Percentiles rank a stretch among this genome's conserved stretches.
phyloP scores from a whole-genome alignment of 1,140 invertebrate species.

The Anoplolepis gracilipes region DNA sequence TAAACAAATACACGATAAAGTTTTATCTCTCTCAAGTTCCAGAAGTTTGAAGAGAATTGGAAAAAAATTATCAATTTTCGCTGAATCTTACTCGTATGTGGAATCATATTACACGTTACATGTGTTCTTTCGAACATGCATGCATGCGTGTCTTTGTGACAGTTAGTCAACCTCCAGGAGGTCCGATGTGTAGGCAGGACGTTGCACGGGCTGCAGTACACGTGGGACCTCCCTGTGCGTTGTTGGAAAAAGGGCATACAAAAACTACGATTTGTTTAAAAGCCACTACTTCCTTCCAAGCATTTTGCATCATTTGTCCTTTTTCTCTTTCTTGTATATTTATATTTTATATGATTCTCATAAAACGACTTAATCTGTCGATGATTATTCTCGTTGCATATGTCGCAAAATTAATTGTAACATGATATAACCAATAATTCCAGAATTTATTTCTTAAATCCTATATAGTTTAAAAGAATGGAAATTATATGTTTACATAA shows the following conservation, averaged over 20 bases:
- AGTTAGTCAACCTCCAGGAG: constrained; percentile 76
- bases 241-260: constrained; percentile 37
- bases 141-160: constrained; percentile 38
- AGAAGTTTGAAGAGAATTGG: neutral
- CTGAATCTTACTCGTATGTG: neutral
- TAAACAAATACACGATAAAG: neutral
- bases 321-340: neutral
- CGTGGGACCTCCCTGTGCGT: constrained; percentile 67
- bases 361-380: neutral
- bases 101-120: constrained; percentile 50
- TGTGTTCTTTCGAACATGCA: constrained; percentile 16
- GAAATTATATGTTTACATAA: neutral
- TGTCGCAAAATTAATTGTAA: neutral
- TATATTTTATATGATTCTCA: neutral
- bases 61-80: neutral
- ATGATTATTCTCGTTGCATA: constrained; percentile 5
- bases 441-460: neutral
- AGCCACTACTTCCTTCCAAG: constrained; percentile 27
- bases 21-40: neutral
- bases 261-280: constrained; percentile 57
- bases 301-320: neutral
- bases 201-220: constrained; percentile 65
- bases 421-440: neutral
- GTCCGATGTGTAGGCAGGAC: constrained; percentile 69
- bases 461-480: neutral